phyloP scores from a whole-genome alignment of 2,797 vertebrate species.

The Chaetodon trifasciatus region DNA sequence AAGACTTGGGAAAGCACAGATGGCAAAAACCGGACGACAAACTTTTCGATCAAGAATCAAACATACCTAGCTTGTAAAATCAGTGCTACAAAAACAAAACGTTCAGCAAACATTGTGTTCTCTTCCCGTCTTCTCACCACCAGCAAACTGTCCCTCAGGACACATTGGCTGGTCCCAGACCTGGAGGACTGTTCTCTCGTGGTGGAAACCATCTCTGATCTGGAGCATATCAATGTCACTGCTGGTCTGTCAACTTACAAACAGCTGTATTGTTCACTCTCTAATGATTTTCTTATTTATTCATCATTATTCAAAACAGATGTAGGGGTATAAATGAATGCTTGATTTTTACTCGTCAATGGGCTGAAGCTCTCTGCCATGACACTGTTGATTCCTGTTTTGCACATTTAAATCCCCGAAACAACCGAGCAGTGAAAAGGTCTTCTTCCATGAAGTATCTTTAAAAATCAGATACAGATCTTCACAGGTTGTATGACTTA shows the following conservation, averaged over 20 bases:
- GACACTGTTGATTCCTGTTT: neutral
- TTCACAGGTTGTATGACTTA: neutral
- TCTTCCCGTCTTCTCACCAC: neutral
- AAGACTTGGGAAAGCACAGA: neutral
- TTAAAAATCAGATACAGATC: neutral
- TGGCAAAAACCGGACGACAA: neutral
- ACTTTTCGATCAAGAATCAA: neutral
- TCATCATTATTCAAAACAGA: no score
- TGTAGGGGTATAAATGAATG: neutral
- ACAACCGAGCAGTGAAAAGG: neutral
- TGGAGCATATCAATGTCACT: conserved; percentile 77
- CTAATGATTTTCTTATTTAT: no score
- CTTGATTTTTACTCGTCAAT: neutral
- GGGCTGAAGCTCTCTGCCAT: neutral
- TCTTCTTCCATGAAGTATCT: neutral
- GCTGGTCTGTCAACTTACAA: conserved; percentile 67
- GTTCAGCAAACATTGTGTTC: neutral
- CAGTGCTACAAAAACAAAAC: neutral
- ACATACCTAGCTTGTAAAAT: neutral
- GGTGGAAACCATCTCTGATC: conserved; percentile 81
- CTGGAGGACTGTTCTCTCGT: conserved; percentile 71
- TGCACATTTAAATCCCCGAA: neutral
- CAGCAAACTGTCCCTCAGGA: conserved; percentile 77
- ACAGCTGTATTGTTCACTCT: no score
- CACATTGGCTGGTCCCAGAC: conserved; percentile 76